A percentile compares a stretch with the other conserved stretches of the same genome.
Evolutionary conservation across 2,888 invertebrate species (phyloP).

Genomic region (Cheilosia variabilis): DNA sequence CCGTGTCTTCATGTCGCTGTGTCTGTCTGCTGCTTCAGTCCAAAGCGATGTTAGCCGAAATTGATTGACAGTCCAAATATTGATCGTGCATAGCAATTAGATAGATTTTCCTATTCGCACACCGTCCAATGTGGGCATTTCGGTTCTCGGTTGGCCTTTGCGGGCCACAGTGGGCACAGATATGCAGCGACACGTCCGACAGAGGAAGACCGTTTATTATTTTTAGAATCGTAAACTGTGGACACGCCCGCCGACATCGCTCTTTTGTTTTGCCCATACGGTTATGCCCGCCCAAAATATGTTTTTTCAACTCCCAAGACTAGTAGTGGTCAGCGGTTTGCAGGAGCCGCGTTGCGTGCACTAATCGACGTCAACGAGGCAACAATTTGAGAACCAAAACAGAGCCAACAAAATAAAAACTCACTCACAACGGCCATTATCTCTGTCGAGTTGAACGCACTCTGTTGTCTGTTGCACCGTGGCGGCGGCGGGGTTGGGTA

Average conservation of each 20-base stretch:
- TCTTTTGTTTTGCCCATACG: slow-evolving; percentile 7
- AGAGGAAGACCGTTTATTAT: slow-evolving; percentile 64
- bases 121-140: slow-evolving; percentile 36
- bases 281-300: slow-evolving; percentile 32
- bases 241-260: slow-evolving; percentile 39
- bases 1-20: slow-evolving; percentile 10
- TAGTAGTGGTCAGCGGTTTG: neutral
- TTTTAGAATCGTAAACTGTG: slow-evolving; percentile 41
- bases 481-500: neutral
- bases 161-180: neutral
- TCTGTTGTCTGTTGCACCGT: slow-evolving; percentile 16
- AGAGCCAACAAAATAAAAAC: slow-evolving; percentile 4
- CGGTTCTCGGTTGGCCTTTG: slow-evolving; percentile 48
- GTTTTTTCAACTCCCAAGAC: neutral
- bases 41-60: slow-evolving; percentile 48
- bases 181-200: slow-evolving; percentile 54
- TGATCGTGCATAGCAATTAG: slow-evolving; percentile 62
- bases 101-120: slow-evolving; percentile 29
- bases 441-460: slow-evolving; percentile 47
- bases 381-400: slow-evolving; percentile 45
- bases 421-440: slow-evolving; percentile 43
- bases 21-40: neutral
- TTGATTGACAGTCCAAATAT: slow-evolving; percentile 68
- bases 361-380: slow-evolving; percentile 46
- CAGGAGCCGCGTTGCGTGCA: slow-evolving; percentile 12